Base-by-base conservation (phyloP, 2,888 invertebrate species). In the Lepidocyrtinus sp. region DNA sequence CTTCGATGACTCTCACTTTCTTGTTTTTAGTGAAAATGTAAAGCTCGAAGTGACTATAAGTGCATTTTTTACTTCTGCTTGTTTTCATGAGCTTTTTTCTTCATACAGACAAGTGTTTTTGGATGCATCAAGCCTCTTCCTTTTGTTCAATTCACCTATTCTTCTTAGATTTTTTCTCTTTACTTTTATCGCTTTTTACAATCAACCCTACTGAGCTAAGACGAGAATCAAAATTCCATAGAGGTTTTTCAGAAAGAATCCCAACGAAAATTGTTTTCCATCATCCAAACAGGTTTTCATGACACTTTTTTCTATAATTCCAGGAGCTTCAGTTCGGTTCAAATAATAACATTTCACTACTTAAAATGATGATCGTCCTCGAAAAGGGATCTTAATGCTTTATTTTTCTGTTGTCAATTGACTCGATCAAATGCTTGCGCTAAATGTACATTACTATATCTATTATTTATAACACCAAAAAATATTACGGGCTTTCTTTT, bases 261-360 rank as follows among this genome's bases (percentile, higher is more conserved):
- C 26, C 71, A 71, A 71, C 46, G 71, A 71, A 71, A 71, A 71
- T 71, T 71, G 59, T 63, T 71, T 63, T 71, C 71, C 27, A 24
- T 50, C 50, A 50, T 50, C 50, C 12, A 17, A 46, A 59, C 27
- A 46, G 21, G 19, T 69, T 26, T 70, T 62, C 70, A 61, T 46
- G 50, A 50, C 50, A 17, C 50, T 50, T 50, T 36, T 36, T 36
- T 50, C 50, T 7, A 17, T 50, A 50, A 50, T 50, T n/a, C 50
- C 50, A 50, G 50, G 50, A 50, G 50, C 50, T 50, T 50, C n/a
- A n/a, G n/a, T n/a, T n/a, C n/a, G n/a, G n/a, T n/a, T n/a, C n/a
- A n/a, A n/a, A n/a, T n/a, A n/a, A n/a, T n/a, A n/a, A n/a, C n/a
- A n/a, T n/a, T n/a, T n/a, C n/a, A n/a, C n/a, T n/a, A n/a, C n/a